phyloP scores from a whole-genome alignment of 2,797 vertebrate species.

The Paratrypauchen microcephalus region DNA sequence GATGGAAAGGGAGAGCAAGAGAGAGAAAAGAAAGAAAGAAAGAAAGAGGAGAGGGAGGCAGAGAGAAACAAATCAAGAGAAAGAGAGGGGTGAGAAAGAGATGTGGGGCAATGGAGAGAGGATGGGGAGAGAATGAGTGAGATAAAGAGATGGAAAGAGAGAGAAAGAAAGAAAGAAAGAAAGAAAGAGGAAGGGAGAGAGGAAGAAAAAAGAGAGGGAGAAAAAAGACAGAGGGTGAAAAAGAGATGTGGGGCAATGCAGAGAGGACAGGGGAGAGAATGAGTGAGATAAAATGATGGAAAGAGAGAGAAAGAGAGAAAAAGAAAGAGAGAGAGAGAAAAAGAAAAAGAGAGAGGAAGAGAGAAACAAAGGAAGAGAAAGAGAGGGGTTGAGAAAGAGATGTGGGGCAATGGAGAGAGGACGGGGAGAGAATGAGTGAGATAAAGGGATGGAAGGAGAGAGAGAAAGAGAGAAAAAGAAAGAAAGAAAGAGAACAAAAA shows the following conservation, averaged over 20 bases:
- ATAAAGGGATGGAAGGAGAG: background rate
- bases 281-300: too few relatives aligned
- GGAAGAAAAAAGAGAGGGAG: background rate
- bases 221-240: background rate
- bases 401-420: background rate
- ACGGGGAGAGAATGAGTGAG: too few relatives aligned
- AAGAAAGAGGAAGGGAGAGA: too few relatives aligned
- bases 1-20: background rate
- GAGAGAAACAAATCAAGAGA: background rate
- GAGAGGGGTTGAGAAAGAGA: background rate
- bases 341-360: background rate
- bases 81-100: background rate
- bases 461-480: background rate
- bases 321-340: background rate
- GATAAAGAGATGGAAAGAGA: too few relatives aligned
- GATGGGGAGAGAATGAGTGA: too few relatives aligned
- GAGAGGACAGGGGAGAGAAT: background rate
- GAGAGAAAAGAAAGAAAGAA: background rate
- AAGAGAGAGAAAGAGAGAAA: background rate
- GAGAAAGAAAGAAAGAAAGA: too few relatives aligned
- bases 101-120: background rate
- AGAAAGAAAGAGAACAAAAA: too few relatives aligned
- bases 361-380: background rate
- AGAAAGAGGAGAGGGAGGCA: too few relatives aligned
- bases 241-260: too few relatives aligned